phyloP scores from a whole-genome alignment of 2,888 invertebrate genomes.

The Pomacea canaliculata region DNA sequence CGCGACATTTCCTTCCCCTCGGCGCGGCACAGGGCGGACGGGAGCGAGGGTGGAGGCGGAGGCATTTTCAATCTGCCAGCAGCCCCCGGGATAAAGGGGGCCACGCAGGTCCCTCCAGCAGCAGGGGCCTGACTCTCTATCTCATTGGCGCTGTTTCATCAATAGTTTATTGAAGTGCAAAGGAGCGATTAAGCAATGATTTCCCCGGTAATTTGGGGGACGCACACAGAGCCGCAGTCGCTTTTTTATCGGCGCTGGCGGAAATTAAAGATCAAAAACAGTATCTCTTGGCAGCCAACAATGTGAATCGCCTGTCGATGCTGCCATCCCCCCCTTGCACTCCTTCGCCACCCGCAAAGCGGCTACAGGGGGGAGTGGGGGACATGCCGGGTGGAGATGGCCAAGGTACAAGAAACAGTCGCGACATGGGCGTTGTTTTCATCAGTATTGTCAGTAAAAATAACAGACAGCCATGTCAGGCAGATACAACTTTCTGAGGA shows the following conservation, averaged over 20 bases:
- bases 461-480: no score
- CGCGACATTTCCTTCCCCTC: conserved; percentile 5
- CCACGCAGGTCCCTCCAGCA: no score
- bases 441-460: no score
- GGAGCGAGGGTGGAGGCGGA: background rate
- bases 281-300: conserved; percentile 7
- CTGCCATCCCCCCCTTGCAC: no score
- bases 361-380: no score
- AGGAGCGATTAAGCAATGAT: conserved; percentile 17
- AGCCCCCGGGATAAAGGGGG: background rate
- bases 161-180: conserved; percentile 23
- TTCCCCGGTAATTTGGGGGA: conserved; percentile 6
- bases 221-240: background rate
- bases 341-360: no score
- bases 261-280: conserved; percentile 12
- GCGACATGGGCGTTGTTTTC: no score
- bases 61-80: conserved; percentile 3
- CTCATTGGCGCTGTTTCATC: conserved; percentile 14
- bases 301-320: conserved; percentile 8
- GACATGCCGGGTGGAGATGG: no score
- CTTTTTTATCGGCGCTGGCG: conserved; percentile 3
- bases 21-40: background rate
- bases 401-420: no score
- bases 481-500: no score
- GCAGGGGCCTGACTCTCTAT: background rate